These are phyloP conservation scores for Tenthredo mesomela DNA, from an alignment of 2,888 invertebrate species.

Conservation along the genomic window DNA sequence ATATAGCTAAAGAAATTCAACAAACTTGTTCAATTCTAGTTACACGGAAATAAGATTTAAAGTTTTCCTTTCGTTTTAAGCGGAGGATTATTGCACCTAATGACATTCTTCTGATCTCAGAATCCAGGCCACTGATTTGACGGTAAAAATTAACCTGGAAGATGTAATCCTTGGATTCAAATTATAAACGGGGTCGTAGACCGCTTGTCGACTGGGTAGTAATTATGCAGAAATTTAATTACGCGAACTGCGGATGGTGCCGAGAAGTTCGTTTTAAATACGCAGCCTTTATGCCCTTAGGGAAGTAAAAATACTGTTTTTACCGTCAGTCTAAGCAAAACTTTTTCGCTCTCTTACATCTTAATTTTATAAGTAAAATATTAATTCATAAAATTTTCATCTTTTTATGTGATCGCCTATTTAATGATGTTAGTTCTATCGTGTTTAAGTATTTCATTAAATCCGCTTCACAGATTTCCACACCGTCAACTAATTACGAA, in stretches of 20 bases:
- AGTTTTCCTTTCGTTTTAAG: not conserved
- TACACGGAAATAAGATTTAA: not conserved
- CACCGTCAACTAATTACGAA: not conserved
- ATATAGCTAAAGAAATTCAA: not conserved
- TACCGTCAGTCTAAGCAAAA: not conserved
- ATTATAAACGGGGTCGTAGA: constrained; percentile 16
- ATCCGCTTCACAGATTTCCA: not conserved
- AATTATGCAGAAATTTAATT: constrained; percentile 40
- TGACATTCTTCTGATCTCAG: constrained; percentile 23
- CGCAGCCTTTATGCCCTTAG: not conserved
- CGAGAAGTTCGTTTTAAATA: constrained; percentile 6
- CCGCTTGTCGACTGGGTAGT: constrained; percentile 4
- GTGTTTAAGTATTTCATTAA: not conserved
- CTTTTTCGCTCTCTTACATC: not conserved
- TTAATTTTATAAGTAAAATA: not conserved
- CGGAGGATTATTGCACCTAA: not conserved
- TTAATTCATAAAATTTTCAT: not conserved
- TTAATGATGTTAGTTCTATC: not conserved
- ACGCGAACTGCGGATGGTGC: constrained; percentile 4
- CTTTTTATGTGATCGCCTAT: not conserved
- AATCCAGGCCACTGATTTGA: not conserved
- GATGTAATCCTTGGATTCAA: constrained; percentile 4
- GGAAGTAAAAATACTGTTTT: not conserved
- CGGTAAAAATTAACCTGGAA: constrained; percentile 3
- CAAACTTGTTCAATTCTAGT: not conserved